A percentile compares a stretch with the other conserved stretches of the same genome.
These are phyloP conservation scores for Pachypeltis micranthus DNA, from an alignment of 1,140 invertebrate species.

Conservation along the genomic window DNA sequence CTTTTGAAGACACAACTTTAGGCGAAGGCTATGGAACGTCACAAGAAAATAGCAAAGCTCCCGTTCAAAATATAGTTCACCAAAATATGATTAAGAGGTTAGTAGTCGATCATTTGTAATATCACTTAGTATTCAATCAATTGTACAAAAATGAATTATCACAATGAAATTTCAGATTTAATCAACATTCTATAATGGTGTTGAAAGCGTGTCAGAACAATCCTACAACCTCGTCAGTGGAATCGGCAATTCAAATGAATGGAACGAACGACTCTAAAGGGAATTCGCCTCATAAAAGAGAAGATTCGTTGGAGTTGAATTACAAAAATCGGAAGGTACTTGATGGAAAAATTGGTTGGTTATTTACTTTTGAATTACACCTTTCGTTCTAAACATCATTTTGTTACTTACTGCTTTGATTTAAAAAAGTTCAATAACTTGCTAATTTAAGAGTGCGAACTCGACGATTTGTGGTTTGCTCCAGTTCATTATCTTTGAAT, in stretches of 20 bases:
- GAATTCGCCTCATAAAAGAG: neutral
- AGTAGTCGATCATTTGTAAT: too few species aligned
- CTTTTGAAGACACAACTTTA: constrained; percentile 61
- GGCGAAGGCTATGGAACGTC: constrained; percentile 55
- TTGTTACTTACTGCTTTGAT: too few species aligned
- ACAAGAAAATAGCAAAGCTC: constrained; percentile 40
- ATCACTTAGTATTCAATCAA: too few species aligned
- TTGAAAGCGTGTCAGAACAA: constrained; percentile 57
- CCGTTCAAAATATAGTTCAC: constrained; percentile 63
- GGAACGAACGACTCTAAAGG: neutral
- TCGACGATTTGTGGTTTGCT: too few species aligned
- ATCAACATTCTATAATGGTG: constrained; percentile 95
- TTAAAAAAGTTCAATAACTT: too few species aligned
- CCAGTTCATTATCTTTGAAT: too few species aligned
- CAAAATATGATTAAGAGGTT: constrained; percentile 81
- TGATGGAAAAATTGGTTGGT: neutral
- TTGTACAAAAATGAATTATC: too few species aligned
- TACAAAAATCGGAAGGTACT: constrained; percentile 1
- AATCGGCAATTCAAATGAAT: neutral
- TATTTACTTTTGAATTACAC: neutral
- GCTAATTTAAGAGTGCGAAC: too few species aligned
- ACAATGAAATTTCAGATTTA: constrained; percentile 57
- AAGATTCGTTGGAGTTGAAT: neutral
- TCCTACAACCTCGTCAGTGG: neutral
- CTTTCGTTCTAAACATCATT: too few species aligned